A percentile compares a stretch with the other conserved stretches of the same genome.
Conservation (phyloP, 1,140 invertebrate species). For the Cherax quadricarinatus region DNA sequence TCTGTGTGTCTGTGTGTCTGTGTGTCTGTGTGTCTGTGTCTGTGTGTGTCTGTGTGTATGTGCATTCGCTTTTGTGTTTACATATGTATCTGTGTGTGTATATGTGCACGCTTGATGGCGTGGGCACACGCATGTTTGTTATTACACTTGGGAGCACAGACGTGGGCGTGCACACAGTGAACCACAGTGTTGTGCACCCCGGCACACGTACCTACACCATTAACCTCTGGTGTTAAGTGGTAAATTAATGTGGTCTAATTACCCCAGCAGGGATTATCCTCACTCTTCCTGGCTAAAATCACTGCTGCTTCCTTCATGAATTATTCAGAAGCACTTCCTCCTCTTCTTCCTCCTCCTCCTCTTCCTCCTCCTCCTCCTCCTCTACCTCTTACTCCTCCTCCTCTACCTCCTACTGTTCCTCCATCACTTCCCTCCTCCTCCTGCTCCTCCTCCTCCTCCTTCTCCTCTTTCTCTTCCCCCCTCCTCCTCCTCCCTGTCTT, state of each 20-base stretch:
- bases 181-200: background rate
- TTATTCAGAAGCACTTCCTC: background rate
- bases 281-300: background rate
- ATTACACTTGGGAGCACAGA: background rate
- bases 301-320: background rate
- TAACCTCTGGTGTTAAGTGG: background rate
- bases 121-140: background rate
- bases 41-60: too few relatives aligned
- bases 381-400: too few relatives aligned
- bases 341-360: background rate
- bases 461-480: too few relatives aligned
- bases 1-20: too few relatives aligned
- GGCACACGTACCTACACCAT: too few relatives aligned
- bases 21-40: too few relatives aligned
- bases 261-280: constrained; percentile 15
- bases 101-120: background rate
- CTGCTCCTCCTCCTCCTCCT: background rate
- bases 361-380: background rate
- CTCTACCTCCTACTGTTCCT: too few relatives aligned
- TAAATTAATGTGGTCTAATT: constrained; percentile 17
- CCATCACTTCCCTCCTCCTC: background rate
- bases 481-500: too few relatives aligned
- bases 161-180: background rate
- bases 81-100: background rate
- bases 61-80: too few relatives aligned